Percentiles rank a stretch among this genome's conserved stretches.
Evolutionary conservation across 1,140 invertebrate species (phyloP).

Genomic region (Pinna nobilis): DNA sequence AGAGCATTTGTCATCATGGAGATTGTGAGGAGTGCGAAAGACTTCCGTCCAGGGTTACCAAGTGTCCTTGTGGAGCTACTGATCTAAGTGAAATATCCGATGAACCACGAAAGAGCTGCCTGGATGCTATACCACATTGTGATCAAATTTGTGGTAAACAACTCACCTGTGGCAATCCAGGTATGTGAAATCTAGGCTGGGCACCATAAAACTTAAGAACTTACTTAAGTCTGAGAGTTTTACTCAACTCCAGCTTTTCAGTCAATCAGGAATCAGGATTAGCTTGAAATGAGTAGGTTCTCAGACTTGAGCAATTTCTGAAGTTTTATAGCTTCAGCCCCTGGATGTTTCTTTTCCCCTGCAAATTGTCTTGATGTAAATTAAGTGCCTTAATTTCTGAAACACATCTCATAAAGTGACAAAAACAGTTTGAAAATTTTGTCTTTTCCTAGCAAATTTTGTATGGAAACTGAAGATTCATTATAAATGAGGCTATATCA

Average conservation of each 20-base stretch:
- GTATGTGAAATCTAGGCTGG: slow-evolving; percentile 71
- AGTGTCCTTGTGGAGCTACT: slow-evolving; percentile 92
- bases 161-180: slow-evolving; percentile 87
- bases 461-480: too few relatives aligned
- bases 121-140: slow-evolving; percentile 91
- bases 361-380: too few relatives aligned
- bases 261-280: too few relatives aligned
- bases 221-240: neutral
- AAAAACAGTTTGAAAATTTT: too few relatives aligned
- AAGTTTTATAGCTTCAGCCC: too few relatives aligned
- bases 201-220: neutral
- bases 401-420: too few relatives aligned
- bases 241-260: neutral
- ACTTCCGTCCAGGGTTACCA: slow-evolving; percentile 77
- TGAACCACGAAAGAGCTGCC: slow-evolving; percentile 79
- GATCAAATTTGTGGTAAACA: slow-evolving; percentile 85
- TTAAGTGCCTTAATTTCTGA: too few relatives aligned
- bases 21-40: slow-evolving; percentile 65
- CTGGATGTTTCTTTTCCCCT: too few relatives aligned
- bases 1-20: slow-evolving; percentile 68
- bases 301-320: too few relatives aligned
- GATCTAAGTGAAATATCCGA: slow-evolving; percentile 68
- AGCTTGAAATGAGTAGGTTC: too few relatives aligned
- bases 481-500: too few relatives aligned
- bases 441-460: too few relatives aligned